Evolutionary conservation across 2,797 vertebrate species (phyloP), one percentile per base, ranked within the genome.

Genomic region (Diplodus puntazzo): DNA sequence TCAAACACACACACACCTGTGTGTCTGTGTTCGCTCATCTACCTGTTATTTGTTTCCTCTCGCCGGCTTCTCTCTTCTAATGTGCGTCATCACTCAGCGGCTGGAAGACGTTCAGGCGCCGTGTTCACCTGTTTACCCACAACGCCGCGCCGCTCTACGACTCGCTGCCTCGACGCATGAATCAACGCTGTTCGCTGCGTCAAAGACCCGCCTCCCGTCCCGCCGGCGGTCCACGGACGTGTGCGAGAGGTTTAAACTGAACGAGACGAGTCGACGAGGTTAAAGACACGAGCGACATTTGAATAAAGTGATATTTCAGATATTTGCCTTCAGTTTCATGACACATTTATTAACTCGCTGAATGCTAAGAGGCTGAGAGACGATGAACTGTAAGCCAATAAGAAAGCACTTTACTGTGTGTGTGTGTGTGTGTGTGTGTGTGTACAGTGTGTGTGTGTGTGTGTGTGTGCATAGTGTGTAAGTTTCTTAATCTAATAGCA

Each of bases 401-500:
- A 75, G 53, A 45, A 63, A 75, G 60, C 1, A 57, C 16, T 14
- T 64, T n/a, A 42, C 14, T 55, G 69, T 4, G 69, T 39, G 61
- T 55, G 72, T 81, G 71, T 72, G 50, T 71, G 69, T 73, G 72
- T 69, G 50, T 59, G 79, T 27, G 30, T 46, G 61, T 60, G 61
- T 25, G 39, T 50, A n/a, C n/a, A n/a, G 43, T 21, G 62, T 21
- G 42, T 46, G 61, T 63, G 67, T 63, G 63, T 80, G 75, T 71
- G 55, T 64, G 70, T 75, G 67, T 46, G 63, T 30, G 30, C 39
- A 12, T 23, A 25, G 39, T 39, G 30, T 30, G 12, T 23, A 34
- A 69, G 79, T 57, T 75, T 83, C 81, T 82, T 86, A 88, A 89
- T 88, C 75, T 87, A 88, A 90, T 79, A 75, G 74, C 76, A 87